Conservation (phyloP, 2,888 invertebrate genomes). For the Nemotelus nigrinus region DNA sequence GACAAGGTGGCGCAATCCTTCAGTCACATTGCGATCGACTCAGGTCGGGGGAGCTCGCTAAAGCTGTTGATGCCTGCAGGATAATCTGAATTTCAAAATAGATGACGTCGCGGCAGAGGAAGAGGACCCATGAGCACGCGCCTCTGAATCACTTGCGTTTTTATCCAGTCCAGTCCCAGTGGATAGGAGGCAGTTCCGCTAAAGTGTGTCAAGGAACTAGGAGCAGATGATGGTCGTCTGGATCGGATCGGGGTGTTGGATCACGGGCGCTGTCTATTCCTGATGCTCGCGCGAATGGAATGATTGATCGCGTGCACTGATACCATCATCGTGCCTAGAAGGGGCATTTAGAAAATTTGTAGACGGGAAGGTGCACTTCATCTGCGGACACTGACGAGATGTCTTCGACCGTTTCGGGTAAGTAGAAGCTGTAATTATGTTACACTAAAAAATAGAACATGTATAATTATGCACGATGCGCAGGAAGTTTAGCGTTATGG, state of each 20-base stretch:
- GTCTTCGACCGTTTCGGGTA: not conserved
- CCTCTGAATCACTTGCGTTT: slow-evolving; percentile 24
- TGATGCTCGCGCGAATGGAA: not conserved
- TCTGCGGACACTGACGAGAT: slow-evolving; percentile 15
- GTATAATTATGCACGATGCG: not conserved
- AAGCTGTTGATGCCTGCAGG: slow-evolving; percentile 13
- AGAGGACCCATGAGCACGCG: slow-evolving; percentile 30
- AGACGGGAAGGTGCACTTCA: slow-evolving; percentile 17
- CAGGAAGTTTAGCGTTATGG: no score
- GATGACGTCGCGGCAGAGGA: not conserved
- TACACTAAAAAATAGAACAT: not conserved
- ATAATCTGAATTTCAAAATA: slow-evolving; percentile 44
- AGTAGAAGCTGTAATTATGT: slow-evolving; percentile 22
- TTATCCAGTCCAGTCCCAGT: not conserved
- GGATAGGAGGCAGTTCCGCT: slow-evolving; percentile 1
- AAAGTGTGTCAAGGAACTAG: slow-evolving; percentile 33
- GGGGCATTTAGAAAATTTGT: slow-evolving; percentile 36
- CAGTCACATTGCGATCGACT: not conserved
- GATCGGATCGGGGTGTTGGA: not conserved
- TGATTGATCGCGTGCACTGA: slow-evolving; percentile 44
- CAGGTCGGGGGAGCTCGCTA: not conserved
- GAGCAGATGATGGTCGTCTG: slow-evolving; percentile 32
- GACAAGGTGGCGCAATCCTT: slow-evolving; percentile 23
- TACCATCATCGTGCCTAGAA: slow-evolving; percentile 39
- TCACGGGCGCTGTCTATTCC: not conserved